A percentile compares a stretch with the other conserved stretches of the same genome.
Evolutionary conservation across 2,797 vertebrate genomes (phyloP).

Genomic region (Xiphorhynchus erythropygius): DNA sequence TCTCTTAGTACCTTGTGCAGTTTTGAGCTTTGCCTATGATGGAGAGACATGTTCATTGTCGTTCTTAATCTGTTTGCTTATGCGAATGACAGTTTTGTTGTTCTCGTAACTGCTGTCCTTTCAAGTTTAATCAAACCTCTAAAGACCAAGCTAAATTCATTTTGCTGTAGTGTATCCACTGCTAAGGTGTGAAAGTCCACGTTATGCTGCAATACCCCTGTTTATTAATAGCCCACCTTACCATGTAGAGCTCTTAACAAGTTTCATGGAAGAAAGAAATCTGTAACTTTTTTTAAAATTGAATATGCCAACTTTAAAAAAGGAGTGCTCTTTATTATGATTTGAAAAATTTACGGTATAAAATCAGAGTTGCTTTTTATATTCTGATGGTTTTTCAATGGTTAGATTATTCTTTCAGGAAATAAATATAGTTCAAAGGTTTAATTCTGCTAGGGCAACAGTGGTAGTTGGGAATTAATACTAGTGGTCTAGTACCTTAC

Average conservation of each 20-base stretch:
- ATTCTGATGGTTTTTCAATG: background rate
- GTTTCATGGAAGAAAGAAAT: background rate
- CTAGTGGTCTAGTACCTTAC: background rate
- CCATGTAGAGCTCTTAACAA: background rate
- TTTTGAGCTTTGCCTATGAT: background rate
- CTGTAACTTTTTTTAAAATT: background rate
- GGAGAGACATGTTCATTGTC: background rate
- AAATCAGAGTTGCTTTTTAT: background rate
- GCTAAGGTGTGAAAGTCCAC: background rate
- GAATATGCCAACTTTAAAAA: background rate
- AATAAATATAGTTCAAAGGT: background rate
- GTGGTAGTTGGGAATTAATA: background rate
- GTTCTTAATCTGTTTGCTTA: background rate
- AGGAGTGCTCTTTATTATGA: background rate
- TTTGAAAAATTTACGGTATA: background rate
- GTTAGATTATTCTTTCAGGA: background rate
- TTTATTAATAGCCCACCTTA: background rate
- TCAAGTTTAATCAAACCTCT: background rate
- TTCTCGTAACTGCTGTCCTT: background rate
- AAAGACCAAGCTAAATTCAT: background rate
- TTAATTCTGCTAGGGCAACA: background rate
- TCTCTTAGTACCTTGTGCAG: background rate
- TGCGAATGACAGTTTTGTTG: background rate
- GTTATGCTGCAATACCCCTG: background rate
- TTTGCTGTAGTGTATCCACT: background rate